phyloP scores from a whole-genome alignment of 2,113 vertebrate genomes.

The Condylura cristata region DNA sequence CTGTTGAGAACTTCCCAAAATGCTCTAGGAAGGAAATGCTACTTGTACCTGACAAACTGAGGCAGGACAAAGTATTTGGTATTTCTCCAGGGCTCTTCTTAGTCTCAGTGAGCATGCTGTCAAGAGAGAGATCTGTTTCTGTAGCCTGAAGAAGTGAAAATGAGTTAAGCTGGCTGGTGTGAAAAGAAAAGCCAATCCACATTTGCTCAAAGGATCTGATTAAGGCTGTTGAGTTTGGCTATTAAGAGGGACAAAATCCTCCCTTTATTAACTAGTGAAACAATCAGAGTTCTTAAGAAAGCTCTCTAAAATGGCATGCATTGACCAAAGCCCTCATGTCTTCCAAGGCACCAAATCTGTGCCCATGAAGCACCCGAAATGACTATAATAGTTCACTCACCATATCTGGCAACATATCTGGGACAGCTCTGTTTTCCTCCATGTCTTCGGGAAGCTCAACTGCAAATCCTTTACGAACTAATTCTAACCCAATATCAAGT shows the following conservation, averaged over 20 bases:
- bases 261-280: neutral
- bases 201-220: neutral
- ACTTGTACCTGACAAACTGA: conserved; percentile 88
- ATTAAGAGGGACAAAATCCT: neutral
- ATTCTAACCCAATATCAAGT: conserved; percentile 90
- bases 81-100: conserved; percentile 47
- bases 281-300: neutral
- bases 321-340: neutral
- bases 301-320: no score
- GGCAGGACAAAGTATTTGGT: conserved; percentile 86
- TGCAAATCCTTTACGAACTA: conserved; percentile 89
- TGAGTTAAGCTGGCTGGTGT: neutral
- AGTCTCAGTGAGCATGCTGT: conserved; percentile 64
- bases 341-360: neutral
- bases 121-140: conserved; percentile 82
- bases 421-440: conserved; percentile 66
- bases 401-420: conserved; percentile 80
- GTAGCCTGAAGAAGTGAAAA: conserved; percentile 75
- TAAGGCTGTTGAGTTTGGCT: neutral
- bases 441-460: conserved; percentile 74
- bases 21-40: neutral
- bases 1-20: neutral
- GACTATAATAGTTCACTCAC: conserved; percentile 79
- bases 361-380: neutral
- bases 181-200: neutral